phyloP scores from a whole-genome alignment of 2,797 vertebrate genomes.

The Ptychadena robeensis region DNA sequence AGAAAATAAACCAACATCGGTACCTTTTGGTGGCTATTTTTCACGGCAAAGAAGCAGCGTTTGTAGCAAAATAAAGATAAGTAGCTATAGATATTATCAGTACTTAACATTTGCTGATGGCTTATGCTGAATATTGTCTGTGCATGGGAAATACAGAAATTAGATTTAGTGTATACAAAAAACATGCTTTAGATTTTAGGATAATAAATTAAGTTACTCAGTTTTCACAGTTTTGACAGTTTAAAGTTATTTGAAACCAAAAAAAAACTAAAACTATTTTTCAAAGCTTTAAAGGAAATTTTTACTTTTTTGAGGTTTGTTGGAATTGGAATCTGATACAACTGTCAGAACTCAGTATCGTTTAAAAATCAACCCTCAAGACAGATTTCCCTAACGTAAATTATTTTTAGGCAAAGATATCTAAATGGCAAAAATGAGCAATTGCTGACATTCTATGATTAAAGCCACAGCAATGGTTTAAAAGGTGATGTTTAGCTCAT shows the following conservation, averaged over 20 bases:
- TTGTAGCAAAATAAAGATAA: conserved; percentile 54
- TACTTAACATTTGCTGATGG: conserved; percentile 45
- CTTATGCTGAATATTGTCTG: conserved; percentile 37
- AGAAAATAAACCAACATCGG: conserved; percentile 44
- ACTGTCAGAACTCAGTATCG: too few species aligned
- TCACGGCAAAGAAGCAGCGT: conserved; percentile 34
- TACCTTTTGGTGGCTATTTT: conserved; percentile 36
- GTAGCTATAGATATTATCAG: conserved; percentile 39
- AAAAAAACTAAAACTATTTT: too few species aligned
- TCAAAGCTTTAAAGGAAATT: too few species aligned
- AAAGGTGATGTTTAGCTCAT: too few species aligned
- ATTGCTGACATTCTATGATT: not conserved
- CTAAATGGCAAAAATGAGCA: not conserved
- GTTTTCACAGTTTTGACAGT: not conserved
- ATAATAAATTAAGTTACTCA: too few species aligned
- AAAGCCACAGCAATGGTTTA: too few species aligned
- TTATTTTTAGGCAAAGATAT: too few species aligned
- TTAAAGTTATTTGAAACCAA: not conserved
- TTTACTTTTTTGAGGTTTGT: not conserved
- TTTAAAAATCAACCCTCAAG: not conserved
- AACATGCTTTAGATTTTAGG: too few species aligned
- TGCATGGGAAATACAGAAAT: conserved; percentile 12
- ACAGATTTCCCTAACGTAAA: not conserved
- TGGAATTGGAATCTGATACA: too few species aligned
- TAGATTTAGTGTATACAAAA: not conserved